phyloP scores from a whole-genome alignment of 2,888 invertebrate species.

The Parnassius apollo region DNA sequence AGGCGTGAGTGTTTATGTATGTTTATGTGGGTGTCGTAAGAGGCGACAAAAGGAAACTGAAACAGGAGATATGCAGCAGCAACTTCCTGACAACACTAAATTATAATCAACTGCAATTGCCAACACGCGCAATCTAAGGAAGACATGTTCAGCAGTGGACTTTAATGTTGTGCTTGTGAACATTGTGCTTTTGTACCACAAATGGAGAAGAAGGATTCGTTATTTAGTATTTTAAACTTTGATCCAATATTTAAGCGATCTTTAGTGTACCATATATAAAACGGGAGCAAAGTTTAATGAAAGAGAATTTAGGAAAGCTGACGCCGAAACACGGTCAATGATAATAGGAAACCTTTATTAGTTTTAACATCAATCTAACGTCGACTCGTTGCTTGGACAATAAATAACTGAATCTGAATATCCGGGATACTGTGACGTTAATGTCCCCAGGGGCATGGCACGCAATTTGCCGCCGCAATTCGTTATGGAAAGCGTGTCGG shows the following conservation, averaged over 20 bases:
- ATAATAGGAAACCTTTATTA: conserved; percentile 46
- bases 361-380: conserved; percentile 36
- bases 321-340: conserved; percentile 40
- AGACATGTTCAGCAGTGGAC: too few species aligned
- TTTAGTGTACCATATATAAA: not conserved
- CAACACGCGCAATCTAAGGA: too few species aligned
- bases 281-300: not conserved
- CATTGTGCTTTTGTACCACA: too few species aligned
- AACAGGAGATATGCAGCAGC: too few species aligned
- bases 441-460: conserved; percentile 42
- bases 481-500: conserved; percentile 49
- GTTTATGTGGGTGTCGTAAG: too few species aligned
- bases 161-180: too few species aligned
- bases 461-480: conserved; percentile 41
- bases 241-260: not conserved
- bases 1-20: too few species aligned
- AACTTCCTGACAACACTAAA: too few species aligned
- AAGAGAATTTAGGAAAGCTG: conserved; percentile 30
- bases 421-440: conserved; percentile 51
- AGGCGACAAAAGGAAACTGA: too few species aligned
- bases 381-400: conserved; percentile 41
- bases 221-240: too few species aligned
- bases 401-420: conserved; percentile 55
- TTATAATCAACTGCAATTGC: too few species aligned
- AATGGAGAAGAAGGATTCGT: too few species aligned